phyloP scores from a whole-genome alignment of 2,113 vertebrate species.

The Cyphomyrus discorhynchus region DNA sequence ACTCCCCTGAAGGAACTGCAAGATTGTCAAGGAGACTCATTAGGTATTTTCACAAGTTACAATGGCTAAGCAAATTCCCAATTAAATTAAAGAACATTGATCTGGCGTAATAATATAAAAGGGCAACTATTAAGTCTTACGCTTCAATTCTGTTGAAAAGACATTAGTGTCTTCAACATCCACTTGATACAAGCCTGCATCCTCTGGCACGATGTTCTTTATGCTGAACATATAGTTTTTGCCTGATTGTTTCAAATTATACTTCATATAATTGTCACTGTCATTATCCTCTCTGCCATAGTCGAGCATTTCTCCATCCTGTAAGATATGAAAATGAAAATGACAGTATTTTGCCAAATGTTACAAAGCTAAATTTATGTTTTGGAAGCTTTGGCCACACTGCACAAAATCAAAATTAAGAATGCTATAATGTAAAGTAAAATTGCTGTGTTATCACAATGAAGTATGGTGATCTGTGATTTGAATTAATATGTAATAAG shows the following conservation, averaged over 20 bases:
- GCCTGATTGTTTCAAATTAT: slow-evolving; percentile 63
- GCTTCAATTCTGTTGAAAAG: slow-evolving; percentile 74
- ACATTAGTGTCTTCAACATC: slow-evolving; percentile 69
- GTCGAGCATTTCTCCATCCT: slow-evolving; percentile 73
- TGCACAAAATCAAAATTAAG: background rate
- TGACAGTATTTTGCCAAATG: background rate
- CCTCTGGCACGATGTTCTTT: slow-evolving; percentile 65
- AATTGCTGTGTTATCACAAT: too few relatives aligned
- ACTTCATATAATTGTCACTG: slow-evolving; percentile 52
- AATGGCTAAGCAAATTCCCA: background rate
- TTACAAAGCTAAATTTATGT: background rate
- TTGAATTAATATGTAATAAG: background rate
- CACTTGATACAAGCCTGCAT: slow-evolving; percentile 81
- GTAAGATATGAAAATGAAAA: background rate
- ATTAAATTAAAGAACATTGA: background rate
- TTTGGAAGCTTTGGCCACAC: background rate
- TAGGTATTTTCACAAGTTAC: background rate
- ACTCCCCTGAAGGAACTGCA: slow-evolving; percentile 63
- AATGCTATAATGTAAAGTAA: background rate
- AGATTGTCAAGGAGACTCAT: slow-evolving; percentile 7
- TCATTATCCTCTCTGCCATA: slow-evolving; percentile 38
- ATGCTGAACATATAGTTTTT: slow-evolving; percentile 71
- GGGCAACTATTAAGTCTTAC: slow-evolving; percentile 45
- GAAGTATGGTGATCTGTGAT: background rate
- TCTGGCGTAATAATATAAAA: background rate